Conservation (phyloP, 2,797 vertebrate species). For the Danio jaintianensis region DNA sequence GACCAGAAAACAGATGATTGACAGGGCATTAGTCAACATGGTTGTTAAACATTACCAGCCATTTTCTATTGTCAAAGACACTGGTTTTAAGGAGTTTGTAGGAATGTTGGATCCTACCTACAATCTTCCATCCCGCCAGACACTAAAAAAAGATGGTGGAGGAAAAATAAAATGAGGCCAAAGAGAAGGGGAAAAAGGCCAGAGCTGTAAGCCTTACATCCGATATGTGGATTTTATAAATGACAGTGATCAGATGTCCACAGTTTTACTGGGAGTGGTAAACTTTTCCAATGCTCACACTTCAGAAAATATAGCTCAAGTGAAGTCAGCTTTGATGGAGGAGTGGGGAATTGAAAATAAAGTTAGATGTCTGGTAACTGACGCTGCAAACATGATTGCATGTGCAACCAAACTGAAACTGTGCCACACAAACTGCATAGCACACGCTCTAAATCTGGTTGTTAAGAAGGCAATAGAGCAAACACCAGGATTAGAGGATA, state of each 20-base stretch:
- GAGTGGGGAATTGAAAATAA: background rate
- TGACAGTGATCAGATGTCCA: constrained; percentile 1
- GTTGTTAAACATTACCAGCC: background rate
- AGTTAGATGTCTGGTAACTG: background rate
- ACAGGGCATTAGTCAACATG: background rate
- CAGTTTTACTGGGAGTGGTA: background rate
- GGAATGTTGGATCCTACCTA: background rate
- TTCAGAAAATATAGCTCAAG: background rate
- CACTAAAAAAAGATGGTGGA: background rate
- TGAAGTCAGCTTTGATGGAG: background rate
- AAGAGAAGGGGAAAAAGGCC: constrained; percentile 3
- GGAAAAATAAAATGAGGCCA: background rate
- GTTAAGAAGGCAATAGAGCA: background rate
- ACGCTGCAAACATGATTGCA: background rate
- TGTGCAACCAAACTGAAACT: constrained; percentile 6
- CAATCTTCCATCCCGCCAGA: background rate
- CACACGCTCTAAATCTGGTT: background rate
- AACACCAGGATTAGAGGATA: background rate
- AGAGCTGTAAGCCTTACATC: constrained; percentile 9
- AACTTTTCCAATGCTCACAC: background rate
- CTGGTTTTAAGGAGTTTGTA: background rate
- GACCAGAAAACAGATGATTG: background rate
- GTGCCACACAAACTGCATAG: background rate
- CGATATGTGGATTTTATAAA: constrained; percentile 5
- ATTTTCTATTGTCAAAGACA: background rate